A percentile compares a stretch with the other conserved stretches of the same genome.
These are phyloP conservation scores for Mimumesa dahlbomi DNA, from an alignment of 2,888 invertebrate genomes.

Conservation along the genomic window DNA sequence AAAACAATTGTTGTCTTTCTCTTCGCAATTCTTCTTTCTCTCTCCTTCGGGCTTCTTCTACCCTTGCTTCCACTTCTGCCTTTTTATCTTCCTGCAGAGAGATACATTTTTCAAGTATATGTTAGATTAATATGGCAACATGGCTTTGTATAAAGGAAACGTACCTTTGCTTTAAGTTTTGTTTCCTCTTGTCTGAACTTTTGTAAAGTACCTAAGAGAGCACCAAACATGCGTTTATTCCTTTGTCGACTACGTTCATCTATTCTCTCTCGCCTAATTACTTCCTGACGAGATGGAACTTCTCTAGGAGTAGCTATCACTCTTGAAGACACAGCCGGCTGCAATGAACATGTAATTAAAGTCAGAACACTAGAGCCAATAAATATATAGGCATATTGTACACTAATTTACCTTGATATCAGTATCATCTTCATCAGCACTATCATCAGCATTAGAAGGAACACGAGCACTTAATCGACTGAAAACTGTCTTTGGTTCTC, in stretches of 20 bases:
- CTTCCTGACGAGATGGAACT: constrained; percentile 91
- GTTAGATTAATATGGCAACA: no score
- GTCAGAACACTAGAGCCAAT: neutral
- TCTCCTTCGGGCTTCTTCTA: constrained; percentile 94
- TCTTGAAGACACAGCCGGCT: constrained; percentile 88
- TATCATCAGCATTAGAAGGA: constrained; percentile 77
- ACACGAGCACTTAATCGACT: constrained; percentile 78
- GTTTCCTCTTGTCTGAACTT: constrained; percentile 98
- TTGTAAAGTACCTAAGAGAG: constrained; percentile 95
- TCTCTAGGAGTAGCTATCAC: constrained; percentile 90
- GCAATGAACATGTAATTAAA: neutral
- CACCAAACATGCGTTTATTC: constrained; percentile 97
- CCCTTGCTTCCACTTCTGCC: constrained; percentile 93
- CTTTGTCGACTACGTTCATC: constrained; percentile 91
- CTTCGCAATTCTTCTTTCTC: constrained; percentile 92
- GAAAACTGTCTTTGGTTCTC: constrained; percentile 79
- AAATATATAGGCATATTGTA: neutral
- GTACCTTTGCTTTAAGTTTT: constrained; percentile 90
- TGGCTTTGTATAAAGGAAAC: no score
- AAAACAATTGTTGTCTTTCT: constrained; percentile 92
- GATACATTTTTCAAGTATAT: no score
- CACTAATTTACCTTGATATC: constrained; percentile 63
- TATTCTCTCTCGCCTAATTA: constrained; percentile 89
- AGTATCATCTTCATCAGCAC: constrained; percentile 77
- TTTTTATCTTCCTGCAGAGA: constrained; percentile 88